A percentile compares a stretch with the other conserved stretches of the same genome.
phyloP scores from a whole-genome alignment of 2,113 vertebrate genomes.

The Mus spicilegus region DNA sequence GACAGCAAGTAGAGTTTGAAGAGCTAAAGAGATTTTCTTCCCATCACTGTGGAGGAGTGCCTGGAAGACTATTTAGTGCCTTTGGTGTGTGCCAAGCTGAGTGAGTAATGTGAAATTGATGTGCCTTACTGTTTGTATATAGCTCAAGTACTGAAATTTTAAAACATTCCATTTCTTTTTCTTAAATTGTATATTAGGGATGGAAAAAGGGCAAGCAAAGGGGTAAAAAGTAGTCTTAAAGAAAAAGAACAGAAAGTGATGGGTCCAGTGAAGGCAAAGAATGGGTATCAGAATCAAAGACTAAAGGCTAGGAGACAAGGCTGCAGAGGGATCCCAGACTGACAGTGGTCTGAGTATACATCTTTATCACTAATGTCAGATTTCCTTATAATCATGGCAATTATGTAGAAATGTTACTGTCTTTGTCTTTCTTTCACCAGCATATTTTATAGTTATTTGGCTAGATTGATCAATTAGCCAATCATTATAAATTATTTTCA shows the following conservation, averaged over 20 bases:
- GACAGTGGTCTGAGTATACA: not conserved
- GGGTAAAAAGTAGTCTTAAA: not conserved
- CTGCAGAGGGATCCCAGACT: accelerated
- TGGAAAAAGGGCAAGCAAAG: not conserved
- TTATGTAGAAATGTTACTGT: not conserved
- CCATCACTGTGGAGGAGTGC: constrained; percentile 5
- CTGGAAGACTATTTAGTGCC: constrained; percentile 53
- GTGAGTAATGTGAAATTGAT: constrained; percentile 61
- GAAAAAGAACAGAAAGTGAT: not conserved
- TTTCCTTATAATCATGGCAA: not conserved
- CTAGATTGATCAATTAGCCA: not conserved
- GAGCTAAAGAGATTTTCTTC: constrained; percentile 19
- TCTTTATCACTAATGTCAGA: not conserved
- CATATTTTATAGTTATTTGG: not conserved
- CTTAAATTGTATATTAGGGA: constrained; percentile 11
- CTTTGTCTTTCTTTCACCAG: not conserved
- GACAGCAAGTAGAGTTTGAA: not conserved
- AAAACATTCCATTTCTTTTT: constrained; percentile 57
- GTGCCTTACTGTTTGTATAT: not conserved
- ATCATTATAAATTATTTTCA: not conserved
- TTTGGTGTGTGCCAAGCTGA: constrained; percentile 17
- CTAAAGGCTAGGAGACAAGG: not conserved
- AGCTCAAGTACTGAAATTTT: constrained; percentile 53
- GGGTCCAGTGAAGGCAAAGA: not conserved
- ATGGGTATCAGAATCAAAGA: not conserved